Percentiles rank a stretch among this genome's conserved stretches.
phyloP scores from a whole-genome alignment of 2,797 vertebrate genomes.

The Florisuga fusca region DNA sequence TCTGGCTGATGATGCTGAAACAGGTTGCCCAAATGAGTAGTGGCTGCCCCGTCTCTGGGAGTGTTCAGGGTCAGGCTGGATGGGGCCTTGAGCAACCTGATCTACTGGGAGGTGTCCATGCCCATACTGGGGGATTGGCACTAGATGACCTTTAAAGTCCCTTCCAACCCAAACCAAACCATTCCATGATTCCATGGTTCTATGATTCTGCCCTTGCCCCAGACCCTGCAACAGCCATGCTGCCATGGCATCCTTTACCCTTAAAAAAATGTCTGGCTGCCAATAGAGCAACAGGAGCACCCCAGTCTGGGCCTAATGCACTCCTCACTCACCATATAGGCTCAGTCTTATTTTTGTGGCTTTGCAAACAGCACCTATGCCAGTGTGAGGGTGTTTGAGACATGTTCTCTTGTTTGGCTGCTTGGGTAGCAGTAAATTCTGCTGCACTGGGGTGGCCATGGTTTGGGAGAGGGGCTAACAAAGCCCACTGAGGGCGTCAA shows the following conservation, averaged over 20 bases:
- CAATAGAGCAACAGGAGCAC: background rate
- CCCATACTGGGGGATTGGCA: no score
- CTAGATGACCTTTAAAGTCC: no score
- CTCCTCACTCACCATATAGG: background rate
- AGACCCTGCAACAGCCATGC: background rate
- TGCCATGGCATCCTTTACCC: background rate
- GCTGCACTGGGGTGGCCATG: background rate
- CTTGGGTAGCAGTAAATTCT: background rate
- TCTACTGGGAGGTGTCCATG: no score
- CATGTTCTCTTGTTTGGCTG: background rate
- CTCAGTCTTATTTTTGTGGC: background rate
- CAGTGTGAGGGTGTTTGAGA: background rate
- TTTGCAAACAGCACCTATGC: background rate
- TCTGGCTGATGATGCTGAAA: background rate
- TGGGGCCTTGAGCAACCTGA: no score
- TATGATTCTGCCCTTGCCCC: background rate
- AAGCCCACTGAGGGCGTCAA: rapidly evolving
- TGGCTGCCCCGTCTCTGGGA: no score
- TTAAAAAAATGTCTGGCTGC: background rate
- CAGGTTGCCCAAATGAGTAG: no score
- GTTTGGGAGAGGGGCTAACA: background rate
- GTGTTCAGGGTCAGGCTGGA: no score
- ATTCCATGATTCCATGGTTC: no score
- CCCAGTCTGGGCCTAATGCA: no score
- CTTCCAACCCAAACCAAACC: no score